Evolutionary conservation across 2,888 invertebrate species (phyloP).

Genomic region (Drosophila conformis): DNA sequence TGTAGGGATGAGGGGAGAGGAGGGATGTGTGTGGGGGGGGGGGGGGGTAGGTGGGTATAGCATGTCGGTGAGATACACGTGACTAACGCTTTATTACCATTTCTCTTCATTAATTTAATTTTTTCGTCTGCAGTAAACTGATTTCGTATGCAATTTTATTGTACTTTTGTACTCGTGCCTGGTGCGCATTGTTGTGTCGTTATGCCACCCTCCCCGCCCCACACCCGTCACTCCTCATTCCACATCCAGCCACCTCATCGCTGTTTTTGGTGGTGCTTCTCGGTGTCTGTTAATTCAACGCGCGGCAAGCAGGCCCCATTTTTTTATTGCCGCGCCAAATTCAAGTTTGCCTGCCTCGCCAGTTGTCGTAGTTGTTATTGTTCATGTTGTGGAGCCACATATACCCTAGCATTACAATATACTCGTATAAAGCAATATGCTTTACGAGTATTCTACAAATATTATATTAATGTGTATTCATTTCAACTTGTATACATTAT

Average conservation of each 20-base stretch:
- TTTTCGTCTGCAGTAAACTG: conserved; percentile 80
- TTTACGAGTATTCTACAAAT: conserved; percentile 1
- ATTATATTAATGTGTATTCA: not conserved
- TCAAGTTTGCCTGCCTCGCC: conserved; percentile 69
- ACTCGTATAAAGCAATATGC: not conserved
- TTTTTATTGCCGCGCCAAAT: conserved; percentile 79
- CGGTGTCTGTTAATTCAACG: conserved; percentile 70
- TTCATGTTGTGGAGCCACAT: conserved; percentile 6
- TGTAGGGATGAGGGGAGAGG: not conserved
- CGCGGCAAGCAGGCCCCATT: conserved; percentile 57
- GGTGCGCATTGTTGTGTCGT: conserved; percentile 79
- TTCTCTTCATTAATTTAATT: conserved; percentile 80
- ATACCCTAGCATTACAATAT: conserved; percentile 38
- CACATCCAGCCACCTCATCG: conserved; percentile 11
- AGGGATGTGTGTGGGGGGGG: not conserved
- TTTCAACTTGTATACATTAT: not conserved
- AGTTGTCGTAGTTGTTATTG: conserved; percentile 41
- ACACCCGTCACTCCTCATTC: not conserved
- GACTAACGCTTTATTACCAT: conserved; percentile 81
- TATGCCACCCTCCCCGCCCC: conserved; percentile 40
- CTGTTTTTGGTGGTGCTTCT: conserved; percentile 59
- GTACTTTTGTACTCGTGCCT: conserved; percentile 81
- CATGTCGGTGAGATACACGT: conserved; percentile 66
- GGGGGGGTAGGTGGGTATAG: conserved; percentile 5
- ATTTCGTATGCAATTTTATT: conserved; percentile 81